Evolutionary conservation across 2,113 vertebrate species (phyloP).

Genomic region (Dendrocopos noguchii): DNA sequence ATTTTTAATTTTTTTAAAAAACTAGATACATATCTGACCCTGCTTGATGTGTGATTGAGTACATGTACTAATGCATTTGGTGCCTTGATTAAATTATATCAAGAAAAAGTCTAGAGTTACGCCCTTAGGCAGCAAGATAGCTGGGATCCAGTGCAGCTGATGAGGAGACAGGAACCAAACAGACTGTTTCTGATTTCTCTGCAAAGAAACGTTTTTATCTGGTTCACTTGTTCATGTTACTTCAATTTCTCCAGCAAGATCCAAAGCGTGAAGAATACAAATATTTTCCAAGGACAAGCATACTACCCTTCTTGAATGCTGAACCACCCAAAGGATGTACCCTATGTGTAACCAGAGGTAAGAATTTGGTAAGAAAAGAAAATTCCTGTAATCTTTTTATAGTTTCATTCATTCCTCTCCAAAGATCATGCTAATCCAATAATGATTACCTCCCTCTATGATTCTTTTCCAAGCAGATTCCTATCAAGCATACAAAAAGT

Average conservation of each 20-base stretch:
- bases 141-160: neutral
- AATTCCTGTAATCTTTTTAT: neutral
- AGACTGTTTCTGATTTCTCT: neutral
- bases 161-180: neutral
- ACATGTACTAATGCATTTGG: neutral
- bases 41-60: neutral
- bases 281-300: neutral
- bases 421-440: slow-evolving; percentile 4
- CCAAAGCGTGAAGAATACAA: neutral
- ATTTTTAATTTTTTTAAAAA: neutral
- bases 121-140: neutral
- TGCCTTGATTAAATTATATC: neutral
- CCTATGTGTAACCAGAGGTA: neutral
- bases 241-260: neutral
- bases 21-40: neutral
- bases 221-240: neutral
- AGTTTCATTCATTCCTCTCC: neutral
- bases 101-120: neutral
- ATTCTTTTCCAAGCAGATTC: slow-evolving; percentile 10
- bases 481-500: neutral
- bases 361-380: neutral
- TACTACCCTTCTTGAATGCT: neutral
- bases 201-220: neutral
- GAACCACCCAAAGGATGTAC: neutral
- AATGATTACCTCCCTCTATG: neutral